A percentile compares a stretch with the other conserved stretches of the same genome.
phyloP scores from a whole-genome alignment of 30 jellyfish, hydroid and myxozoan genomes.

The Chironex yamaguchii region DNA sequence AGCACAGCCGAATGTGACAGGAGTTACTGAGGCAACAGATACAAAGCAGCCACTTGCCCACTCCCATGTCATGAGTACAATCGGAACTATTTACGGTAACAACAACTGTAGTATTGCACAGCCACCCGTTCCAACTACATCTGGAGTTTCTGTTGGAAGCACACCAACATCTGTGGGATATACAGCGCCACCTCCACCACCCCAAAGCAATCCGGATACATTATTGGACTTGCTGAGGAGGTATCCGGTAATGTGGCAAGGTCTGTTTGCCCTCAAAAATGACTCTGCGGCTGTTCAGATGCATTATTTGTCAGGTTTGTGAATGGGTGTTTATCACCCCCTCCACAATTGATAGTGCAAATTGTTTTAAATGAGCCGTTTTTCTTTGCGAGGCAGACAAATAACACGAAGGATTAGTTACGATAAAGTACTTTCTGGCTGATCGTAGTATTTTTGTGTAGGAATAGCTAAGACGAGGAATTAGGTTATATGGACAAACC shows the following conservation, averaged over 20 bases:
- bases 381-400: too few species aligned
- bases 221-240: slow-evolving; percentile 88
- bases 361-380: too few species aligned
- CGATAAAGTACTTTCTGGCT: too few species aligned
- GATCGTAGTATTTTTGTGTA: too few species aligned
- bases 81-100: slow-evolving; percentile 28
- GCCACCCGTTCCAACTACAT: slow-evolving; percentile 81
- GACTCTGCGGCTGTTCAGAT: slow-evolving; percentile 99
- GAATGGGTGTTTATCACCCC: too few species aligned
- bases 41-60: background rate
- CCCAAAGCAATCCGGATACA: slow-evolving; percentile 86
- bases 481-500: too few species aligned
- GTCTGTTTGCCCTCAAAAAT: slow-evolving; percentile 90
- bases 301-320: slow-evolving; percentile 98
- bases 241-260: slow-evolving; percentile 99
- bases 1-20: background rate
- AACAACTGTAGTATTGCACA: slow-evolving; percentile 74
- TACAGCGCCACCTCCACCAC: slow-evolving; percentile 91
- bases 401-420: too few species aligned
- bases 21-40: background rate
- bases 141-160: slow-evolving; percentile 45
- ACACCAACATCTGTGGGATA: slow-evolving; percentile 73
- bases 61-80: background rate
- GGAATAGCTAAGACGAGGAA: too few species aligned
- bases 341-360: too few species aligned